Evolutionary conservation across 2,797 vertebrate genomes (phyloP).

Genomic region (Micrastur ruficollis): DNA sequence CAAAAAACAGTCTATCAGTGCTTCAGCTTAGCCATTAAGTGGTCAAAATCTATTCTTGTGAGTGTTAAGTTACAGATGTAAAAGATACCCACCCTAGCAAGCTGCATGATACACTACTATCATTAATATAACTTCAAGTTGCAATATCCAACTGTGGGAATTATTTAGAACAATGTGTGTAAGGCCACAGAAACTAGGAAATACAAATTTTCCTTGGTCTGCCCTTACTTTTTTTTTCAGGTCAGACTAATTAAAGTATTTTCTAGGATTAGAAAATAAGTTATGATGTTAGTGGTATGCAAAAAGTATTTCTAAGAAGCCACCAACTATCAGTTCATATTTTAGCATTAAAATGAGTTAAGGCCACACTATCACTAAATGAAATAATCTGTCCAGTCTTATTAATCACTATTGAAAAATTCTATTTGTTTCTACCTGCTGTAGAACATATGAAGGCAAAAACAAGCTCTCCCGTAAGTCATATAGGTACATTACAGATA

Average conservation of each 20-base stretch:
- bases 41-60: background rate
- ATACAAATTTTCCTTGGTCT: background rate
- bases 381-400: background rate
- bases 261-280: background rate
- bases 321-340: background rate
- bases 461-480: background rate
- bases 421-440: background rate
- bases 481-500: background rate
- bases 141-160: background rate
- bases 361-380: background rate
- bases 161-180: background rate
- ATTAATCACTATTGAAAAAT: background rate
- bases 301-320: background rate
- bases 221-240: background rate
- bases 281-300: background rate
- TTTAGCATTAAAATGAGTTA: background rate
- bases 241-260: background rate
- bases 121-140: background rate
- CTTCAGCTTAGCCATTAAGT: background rate
- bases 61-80: background rate
- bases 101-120: background rate
- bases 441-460: background rate
- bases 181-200: background rate
- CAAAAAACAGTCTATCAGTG: background rate
- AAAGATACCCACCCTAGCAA: background rate